Conservation (phyloP, 2,113 vertebrate species). For the Taxidea taxus region DNA sequence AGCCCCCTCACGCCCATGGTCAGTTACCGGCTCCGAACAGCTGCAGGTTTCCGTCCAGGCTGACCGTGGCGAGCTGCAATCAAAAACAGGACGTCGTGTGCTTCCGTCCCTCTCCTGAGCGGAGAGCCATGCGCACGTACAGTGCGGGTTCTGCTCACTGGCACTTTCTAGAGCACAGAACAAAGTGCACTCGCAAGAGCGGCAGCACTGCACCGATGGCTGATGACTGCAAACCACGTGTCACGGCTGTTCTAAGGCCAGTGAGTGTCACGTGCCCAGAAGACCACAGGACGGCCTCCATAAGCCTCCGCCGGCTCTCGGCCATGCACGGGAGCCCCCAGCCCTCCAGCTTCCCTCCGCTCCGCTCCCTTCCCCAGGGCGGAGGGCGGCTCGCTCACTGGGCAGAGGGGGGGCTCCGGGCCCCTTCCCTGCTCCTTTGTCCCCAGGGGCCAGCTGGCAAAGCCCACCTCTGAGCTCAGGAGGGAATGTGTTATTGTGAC, state of each 20-base stretch:
- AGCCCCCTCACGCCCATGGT: not conserved
- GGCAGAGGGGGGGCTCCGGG: not conserved
- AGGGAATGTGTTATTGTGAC: not conserved
- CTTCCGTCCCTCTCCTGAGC: not conserved
- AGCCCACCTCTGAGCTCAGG: not conserved
- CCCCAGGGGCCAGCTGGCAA: no score
- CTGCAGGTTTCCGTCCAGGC: slow-evolving; percentile 89
- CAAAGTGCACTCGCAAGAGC: not conserved
- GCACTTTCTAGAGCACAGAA: not conserved
- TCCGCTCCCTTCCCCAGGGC: not conserved
- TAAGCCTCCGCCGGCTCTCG: not conserved
- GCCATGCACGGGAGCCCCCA: not conserved
- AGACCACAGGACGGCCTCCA: not conserved
- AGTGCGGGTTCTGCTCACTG: accelerated
- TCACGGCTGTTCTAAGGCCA: not conserved
- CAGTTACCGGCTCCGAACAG: slow-evolving; percentile 83
- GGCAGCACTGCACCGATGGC: accelerated
- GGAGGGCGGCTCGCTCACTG: not conserved
- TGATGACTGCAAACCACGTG: not conserved
- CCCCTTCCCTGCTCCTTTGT: not conserved
- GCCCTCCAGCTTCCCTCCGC: not conserved
- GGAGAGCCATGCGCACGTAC: accelerated
- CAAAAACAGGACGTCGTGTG: slow-evolving; percentile 40
- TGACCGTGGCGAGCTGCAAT: slow-evolving; percentile 89
- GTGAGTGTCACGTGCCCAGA: not conserved